Evolutionary conservation across 2,888 invertebrate genomes (phyloP).

Genomic region (Bombylius major): DNA sequence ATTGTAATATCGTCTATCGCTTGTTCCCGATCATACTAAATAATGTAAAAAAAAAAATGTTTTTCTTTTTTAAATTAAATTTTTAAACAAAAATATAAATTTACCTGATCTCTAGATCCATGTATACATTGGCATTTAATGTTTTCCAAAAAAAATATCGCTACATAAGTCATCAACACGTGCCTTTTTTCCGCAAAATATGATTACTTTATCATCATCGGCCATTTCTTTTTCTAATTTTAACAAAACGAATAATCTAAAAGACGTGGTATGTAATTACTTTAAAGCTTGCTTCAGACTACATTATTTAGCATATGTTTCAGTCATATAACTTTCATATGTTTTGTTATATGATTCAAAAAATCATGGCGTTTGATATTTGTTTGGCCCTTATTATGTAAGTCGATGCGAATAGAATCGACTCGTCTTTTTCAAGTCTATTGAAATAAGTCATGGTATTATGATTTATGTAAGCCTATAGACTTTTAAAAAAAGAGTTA

Average conservation of each 20-base stretch:
- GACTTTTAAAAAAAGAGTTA: too few relatives aligned
- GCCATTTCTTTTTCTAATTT: slow-evolving; percentile 43
- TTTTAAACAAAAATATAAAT: background rate
- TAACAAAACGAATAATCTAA: slow-evolving; percentile 56
- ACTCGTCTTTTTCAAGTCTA: too few relatives aligned
- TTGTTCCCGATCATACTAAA: slow-evolving; percentile 54
- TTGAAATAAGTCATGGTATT: too few relatives aligned
- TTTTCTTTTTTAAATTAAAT: background rate
- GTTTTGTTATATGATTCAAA: too few relatives aligned
- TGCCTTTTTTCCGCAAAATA: slow-evolving; percentile 81
- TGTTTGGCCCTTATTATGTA: too few relatives aligned
- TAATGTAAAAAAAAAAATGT: background rate
- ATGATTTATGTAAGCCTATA: too few relatives aligned
- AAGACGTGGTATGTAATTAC: slow-evolving; percentile 14
- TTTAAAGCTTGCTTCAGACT: too few relatives aligned
- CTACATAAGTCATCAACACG: slow-evolving; percentile 72
- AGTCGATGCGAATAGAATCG: too few relatives aligned
- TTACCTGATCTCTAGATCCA: slow-evolving; percentile 69
- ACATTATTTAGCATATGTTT: too few relatives aligned
- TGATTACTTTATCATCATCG: slow-evolving; percentile 69
- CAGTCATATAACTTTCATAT: too few relatives aligned
- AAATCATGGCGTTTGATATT: too few relatives aligned
- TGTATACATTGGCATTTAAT: slow-evolving; percentile 70
- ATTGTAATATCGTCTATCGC: background rate
- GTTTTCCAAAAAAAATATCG: slow-evolving; percentile 57